Base-by-base conservation (phyloP, 2,888 invertebrate species). In the Microlaimidae sp. region DNA sequence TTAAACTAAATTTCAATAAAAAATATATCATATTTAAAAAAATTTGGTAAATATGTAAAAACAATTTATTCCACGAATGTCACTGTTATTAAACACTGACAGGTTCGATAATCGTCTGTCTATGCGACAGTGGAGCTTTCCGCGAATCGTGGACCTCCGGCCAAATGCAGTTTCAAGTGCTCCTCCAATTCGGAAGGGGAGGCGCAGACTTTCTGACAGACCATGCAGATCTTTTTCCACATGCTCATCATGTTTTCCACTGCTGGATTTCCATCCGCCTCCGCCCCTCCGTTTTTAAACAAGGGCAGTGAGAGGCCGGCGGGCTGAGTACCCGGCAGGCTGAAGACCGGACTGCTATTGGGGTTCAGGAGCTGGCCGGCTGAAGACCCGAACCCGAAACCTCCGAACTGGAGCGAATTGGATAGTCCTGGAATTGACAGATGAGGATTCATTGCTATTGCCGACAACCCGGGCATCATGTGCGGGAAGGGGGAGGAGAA, bases 221-320 rank as follows among this genome's bases (percentile, higher is more conserved):
- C 64, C 5, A 61, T 60, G 52, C 65, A 65, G 10, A 63, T 61
- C 3, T 69, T 69, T 56, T 70, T 66, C 72, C 72, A 72, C 49
- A 70, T 56, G 69, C 70, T 70, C 60, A 65, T 60, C 62, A 65
- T 60, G 60, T 61, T 59, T 48, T 64, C 63, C 42, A 64, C 54
- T 27, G 51, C 19, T 10, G 43, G 43, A n/a, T 38, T 38, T 10
- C n/a, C n/a, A n/a, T 10, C 38, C 38, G n/a, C 13, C 38, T 13
- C 10, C 38, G 38, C 10, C n/a, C 13, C 13, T n/a, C n/a, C n/a
- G n/a, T n/a, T n/a, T 13, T 38, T 38, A n/a, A 38, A 38, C 17
- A n/a, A 17, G 10, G 27, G 19, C 46, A 13, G 41, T 25, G 25
- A 29, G 29, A 5, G 65, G 52, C 1, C 42, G 19, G 2, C 17